These are phyloP conservation scores for Phymatocera aterrima DNA, from an alignment of 2,888 invertebrate genomes.

Conservation along the genomic window DNA sequence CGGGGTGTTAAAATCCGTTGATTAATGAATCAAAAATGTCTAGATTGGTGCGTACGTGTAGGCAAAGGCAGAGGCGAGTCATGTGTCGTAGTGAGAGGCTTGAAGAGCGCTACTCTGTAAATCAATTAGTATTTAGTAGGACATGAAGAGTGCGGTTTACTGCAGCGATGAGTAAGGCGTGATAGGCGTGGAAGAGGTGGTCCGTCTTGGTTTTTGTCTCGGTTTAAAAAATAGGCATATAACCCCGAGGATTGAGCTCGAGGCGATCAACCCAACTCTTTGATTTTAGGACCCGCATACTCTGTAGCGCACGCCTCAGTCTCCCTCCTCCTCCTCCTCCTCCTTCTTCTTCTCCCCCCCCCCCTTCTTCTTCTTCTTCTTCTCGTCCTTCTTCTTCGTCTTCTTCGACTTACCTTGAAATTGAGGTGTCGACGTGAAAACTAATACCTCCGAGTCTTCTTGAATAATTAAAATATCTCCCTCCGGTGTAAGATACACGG, in stretches of 20 bases:
- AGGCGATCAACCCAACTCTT: conserved; percentile 34
- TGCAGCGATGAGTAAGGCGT: conserved; percentile 44
- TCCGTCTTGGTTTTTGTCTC: conserved; percentile 11
- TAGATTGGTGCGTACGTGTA: conserved; percentile 7
- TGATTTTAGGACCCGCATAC: conserved; percentile 49
- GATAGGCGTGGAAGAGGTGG: conserved; percentile 30
- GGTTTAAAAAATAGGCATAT: conserved; percentile 15
- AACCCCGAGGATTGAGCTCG: conserved; percentile 7
- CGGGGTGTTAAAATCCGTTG: conserved; percentile 41
- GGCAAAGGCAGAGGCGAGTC: too few relatives aligned
- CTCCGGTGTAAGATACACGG: neutral
- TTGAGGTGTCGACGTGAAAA: conserved; percentile 56
- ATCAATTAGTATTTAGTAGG: conserved; percentile 53
- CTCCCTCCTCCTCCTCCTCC: too few relatives aligned
- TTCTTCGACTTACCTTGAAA: conserved; percentile 27
- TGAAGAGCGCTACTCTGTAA: conserved; percentile 46
- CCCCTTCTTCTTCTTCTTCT: neutral
- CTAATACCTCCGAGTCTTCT: conserved; percentile 28
- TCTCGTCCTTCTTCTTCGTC: neutral
- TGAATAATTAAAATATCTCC: conserved; percentile 46
- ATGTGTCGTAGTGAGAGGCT: too few relatives aligned
- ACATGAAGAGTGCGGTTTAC: conserved; percentile 53
- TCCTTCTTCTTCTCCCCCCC: neutral
- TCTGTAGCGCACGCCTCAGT: neutral
- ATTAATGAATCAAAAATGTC: neutral